A percentile compares a stretch with the other conserved stretches of the same genome.
These are phyloP conservation scores for Venusia cambrica DNA, from an alignment of 2,888 invertebrate genomes.

Conservation along the genomic window DNA sequence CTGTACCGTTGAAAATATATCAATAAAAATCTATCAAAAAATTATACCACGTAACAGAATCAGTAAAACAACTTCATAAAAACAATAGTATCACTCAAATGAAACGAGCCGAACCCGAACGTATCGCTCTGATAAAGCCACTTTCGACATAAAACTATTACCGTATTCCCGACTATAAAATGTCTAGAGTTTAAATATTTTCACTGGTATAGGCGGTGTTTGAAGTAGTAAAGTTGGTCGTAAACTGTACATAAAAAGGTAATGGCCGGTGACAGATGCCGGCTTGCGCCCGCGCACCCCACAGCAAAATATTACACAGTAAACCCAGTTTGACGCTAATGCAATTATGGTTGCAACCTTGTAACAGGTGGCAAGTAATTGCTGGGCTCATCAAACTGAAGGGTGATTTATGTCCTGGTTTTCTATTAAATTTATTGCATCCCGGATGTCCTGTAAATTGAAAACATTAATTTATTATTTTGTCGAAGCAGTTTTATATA, in stretches of 20 bases:
- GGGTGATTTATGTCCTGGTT: conserved; percentile 19
- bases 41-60: conserved; percentile 14
- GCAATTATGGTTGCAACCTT: conserved; percentile 16
- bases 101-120: conserved; percentile 50
- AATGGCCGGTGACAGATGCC: conserved; percentile 51
- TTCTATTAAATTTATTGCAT: conserved; percentile 11
- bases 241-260: conserved; percentile 53
- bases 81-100: conserved; percentile 46
- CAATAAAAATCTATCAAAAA: conserved; percentile 2
- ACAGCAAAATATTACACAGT: conserved; percentile 23
- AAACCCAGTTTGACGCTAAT: conserved; percentile 22
- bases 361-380: conserved; percentile 23
- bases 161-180: conserved; percentile 59
- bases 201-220: conserved; percentile 53
- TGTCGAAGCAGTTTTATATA: too few relatives aligned
- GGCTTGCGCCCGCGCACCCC: conserved; percentile 38
- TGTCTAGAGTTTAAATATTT: conserved; percentile 69
- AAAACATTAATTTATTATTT: too few relatives aligned
- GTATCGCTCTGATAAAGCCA: conserved; percentile 49
- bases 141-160: conserved; percentile 62
- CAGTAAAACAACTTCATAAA: conserved; percentile 35
- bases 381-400: conserved; percentile 15
- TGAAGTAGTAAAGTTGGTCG: conserved; percentile 34
- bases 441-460: too few relatives aligned
- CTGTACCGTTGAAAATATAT: too few relatives aligned